Base-by-base conservation (phyloP, 2,888 invertebrate genomes). In the Lochmaea crataegi region DNA sequence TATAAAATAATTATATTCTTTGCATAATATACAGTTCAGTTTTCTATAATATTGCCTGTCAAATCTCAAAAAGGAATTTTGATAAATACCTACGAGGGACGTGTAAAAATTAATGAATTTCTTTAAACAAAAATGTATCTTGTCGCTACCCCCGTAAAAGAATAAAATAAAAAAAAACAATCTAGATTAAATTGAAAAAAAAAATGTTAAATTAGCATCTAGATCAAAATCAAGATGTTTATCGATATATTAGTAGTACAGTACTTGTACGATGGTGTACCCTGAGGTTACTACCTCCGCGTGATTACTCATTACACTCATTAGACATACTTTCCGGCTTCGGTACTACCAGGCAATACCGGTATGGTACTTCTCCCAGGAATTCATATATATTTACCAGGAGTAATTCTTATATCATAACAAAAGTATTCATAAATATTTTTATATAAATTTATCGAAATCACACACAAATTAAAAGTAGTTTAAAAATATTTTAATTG, bases 261-360 rank as follows among this genome's bases (percentile, higher is more conserved):
- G 71, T 66, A 60, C 51, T 42, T 67, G 61, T 66, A 60, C 53
- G 60, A 32, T 42, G 45, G 56, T 22, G 2, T 63, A 42, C 56
- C 76, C 68, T 18, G 16, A 14, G 71, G 76, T 65, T 38, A 71
- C 58, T 61, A 78, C 75, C 77, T 72, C 76, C 74, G 78, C 78
- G 74, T 77, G 74, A 78, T 79, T 78, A 79, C 77, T 79, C 79
- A 79, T 79, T 79, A 79, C 71, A 65, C 74, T 74, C 74, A 74
- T 74, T 74, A 74, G 74, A 74, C 65, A 74, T 70, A 74, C 74
- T 65, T 68, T 71, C 68, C 68, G 71, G 53, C 71, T 71, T 65
- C 65, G 45, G 65, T 74, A 74, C 71, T 74, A 71, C 71, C 64
- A 71, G 71, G 74, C 74, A 70, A 65, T 65, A 68, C 71, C 74